These are phyloP conservation scores for Onchidella celtica DNA, from an alignment of 2,888 invertebrate species.

Conservation along the genomic window DNA sequence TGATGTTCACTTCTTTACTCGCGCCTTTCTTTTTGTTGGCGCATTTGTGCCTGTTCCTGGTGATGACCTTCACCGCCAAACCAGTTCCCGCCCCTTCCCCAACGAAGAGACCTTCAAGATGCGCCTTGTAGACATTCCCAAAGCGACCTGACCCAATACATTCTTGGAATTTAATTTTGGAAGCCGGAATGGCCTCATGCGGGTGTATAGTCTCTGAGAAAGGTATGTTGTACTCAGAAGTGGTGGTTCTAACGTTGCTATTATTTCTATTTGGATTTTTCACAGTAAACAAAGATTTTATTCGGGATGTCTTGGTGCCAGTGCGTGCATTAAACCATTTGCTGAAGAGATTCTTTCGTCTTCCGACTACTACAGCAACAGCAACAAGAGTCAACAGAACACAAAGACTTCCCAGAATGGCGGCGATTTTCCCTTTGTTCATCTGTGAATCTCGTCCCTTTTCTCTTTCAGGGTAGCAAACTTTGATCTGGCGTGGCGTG, in stretches of 20 bases:
- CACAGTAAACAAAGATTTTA: neutral
- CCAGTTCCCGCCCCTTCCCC: neutral
- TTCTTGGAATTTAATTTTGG: neutral
- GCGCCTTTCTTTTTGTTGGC: neutral
- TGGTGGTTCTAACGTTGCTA: neutral
- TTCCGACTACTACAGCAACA: too few relatives aligned
- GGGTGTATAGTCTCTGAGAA: neutral
- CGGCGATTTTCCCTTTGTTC: too few relatives aligned
- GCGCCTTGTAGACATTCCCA: neutral
- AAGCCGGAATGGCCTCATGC: neutral
- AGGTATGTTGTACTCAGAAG: neutral
- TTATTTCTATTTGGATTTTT: neutral
- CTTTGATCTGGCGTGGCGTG: too few relatives aligned
- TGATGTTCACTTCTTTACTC: neutral
- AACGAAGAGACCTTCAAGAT: neutral
- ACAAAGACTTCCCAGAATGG: too few relatives aligned
- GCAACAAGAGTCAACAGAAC: too few relatives aligned
- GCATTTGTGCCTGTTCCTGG: neutral
- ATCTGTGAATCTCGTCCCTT: too few relatives aligned
- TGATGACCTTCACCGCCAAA: neutral
- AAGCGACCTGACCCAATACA: neutral
- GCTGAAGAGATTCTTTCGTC: too few relatives aligned
- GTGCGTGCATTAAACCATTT: too few relatives aligned
- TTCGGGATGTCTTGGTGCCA: neutral
- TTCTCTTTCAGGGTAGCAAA: too few relatives aligned